phyloP scores from a whole-genome alignment of 2,888 invertebrate species.

The Apodemia mormo region DNA sequence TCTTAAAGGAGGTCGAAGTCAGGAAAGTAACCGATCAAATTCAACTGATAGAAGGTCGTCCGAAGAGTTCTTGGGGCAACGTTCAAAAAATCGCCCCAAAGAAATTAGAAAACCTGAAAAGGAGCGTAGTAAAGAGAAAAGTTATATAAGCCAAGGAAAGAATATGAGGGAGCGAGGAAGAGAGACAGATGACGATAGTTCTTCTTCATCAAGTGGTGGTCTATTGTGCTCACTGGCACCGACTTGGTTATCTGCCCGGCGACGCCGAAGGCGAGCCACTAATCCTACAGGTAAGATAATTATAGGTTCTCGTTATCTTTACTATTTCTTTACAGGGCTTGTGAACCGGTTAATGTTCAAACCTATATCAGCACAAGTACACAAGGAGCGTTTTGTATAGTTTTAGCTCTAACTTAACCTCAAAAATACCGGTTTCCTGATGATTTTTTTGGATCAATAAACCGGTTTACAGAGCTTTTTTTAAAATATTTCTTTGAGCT shows the following conservation, averaged over 20 bases:
- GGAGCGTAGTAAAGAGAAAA: slow-evolving; percentile 26
- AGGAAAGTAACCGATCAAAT: not conserved
- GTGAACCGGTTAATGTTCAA: too few species aligned
- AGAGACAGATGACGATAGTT: slow-evolving; percentile 42
- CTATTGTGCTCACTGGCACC: slow-evolving; percentile 65
- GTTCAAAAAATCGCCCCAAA: slow-evolving; percentile 20
- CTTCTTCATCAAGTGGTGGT: slow-evolving; percentile 60
- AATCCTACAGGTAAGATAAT: slow-evolving; percentile 35
- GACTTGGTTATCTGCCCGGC: slow-evolving; percentile 59
- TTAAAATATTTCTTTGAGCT: too few species aligned
- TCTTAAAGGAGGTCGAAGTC: slow-evolving; percentile 28
- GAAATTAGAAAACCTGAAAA: slow-evolving; percentile 2
- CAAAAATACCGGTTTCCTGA: too few species aligned
- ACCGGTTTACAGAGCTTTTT: too few species aligned
- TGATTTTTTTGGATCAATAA: too few species aligned
- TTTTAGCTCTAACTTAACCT: too few species aligned
- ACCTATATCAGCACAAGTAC: too few species aligned
- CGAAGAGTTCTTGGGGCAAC: not conserved
- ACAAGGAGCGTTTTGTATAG: too few species aligned
- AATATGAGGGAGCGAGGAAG: slow-evolving; percentile 21
- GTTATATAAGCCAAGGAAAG: slow-evolving; percentile 26
- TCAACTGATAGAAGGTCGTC: not conserved
- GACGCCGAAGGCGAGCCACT: slow-evolving; percentile 51
- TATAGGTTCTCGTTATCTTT: too few species aligned
- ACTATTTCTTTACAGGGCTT: too few species aligned